Base-by-base conservation (phyloP, 2,797 vertebrate genomes). In the Enteromius radiatus region DNA sequence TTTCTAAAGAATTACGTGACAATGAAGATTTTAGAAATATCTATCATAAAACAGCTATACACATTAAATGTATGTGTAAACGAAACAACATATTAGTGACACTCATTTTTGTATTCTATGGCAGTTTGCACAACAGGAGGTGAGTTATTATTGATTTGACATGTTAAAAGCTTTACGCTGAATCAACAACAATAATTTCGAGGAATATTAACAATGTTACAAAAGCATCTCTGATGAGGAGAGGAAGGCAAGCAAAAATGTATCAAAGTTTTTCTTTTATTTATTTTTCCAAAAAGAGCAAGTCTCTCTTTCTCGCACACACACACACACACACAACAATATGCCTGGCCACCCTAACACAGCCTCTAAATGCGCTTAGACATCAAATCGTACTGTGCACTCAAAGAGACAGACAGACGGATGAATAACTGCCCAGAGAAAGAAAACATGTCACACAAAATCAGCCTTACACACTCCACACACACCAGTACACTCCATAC, bases 371-470 rank as follows among this genome's bases (percentile, higher is more conserved):
- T 59, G 52, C 31, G 14, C 41, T 69, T 36, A 77, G 64, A 52
- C 84, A 82, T 90, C 88, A 90, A 65, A 83, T 74, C 74, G 21
- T 52, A 31, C 19, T 41, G 67, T 73, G 84, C 83, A 83, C 90
- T 85, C 84, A 86, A 82, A 88, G 76, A 83, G 84, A 88, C 84
- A 85, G 84, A 81, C 38, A 21, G 80, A 69, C 67, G 70, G 85
- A 87, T 84, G 81, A 63, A 83, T 61, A 81, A 69, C 84, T 52
- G 80, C 78, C 70, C 56, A 45, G 36, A 73, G 64, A 64, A 77
- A 82, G 78, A 82, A 87, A 85, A 86, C 81, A 86, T 76, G 85
- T 79, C 67, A 81, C 75, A 73, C 69, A 76, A 85, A 73, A 86
- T 82, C 21, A 83, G 38, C 52, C 41, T 31, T 15, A 36, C 36